Evolutionary conservation across 2,888 invertebrate genomes (phyloP), one percentile per base, ranked within the genome.

Genomic region (Orthosia cruda): DNA sequence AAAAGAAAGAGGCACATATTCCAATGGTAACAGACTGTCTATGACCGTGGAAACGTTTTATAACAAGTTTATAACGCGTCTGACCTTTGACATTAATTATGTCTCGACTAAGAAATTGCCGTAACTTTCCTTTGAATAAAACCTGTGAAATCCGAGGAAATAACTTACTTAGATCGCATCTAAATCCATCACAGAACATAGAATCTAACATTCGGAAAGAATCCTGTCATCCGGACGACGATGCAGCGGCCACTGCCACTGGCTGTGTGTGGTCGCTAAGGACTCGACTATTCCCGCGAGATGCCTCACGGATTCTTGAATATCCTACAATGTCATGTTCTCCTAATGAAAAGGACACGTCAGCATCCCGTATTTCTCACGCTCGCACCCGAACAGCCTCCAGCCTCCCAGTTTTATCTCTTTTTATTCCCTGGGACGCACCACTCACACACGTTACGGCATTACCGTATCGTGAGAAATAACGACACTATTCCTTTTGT

Each of bases 331-430:
- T 74, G 47, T 89, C 69, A 89, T 96, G 95, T 82, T 86, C 81
- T 90, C 95, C 96, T 95, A 85, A 92, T 95, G 81, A 83, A 86
- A 82, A 89, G 92, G 94, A 94, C 94, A 93, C 92, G 93, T 90
- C 91, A 91, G 91, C 94, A 93, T 93, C 95, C 95, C 95, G 93
- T 95, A 94, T 94, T 96, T 96, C 96, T 96, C 96, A 96, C 96
- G 96, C 91, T 96, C 93, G 93, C 93, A 92, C 94, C 93, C 92
- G 90, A 88, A 91, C 90, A 89, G 92, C 93, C 93, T 92, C 91
- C 91, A 88, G 92, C 92, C 91, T 89, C 89, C 88, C 85, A 84
- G 65, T 69, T 86, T 90, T 87, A 83, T 95, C 94, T 87, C 91
- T 91, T 86, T 95, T 91, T 91, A 88, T 87, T 92, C 90, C 92